Evolutionary conservation across 2,888 invertebrate species (phyloP).

Genomic region (Erannis defoliaria): DNA sequence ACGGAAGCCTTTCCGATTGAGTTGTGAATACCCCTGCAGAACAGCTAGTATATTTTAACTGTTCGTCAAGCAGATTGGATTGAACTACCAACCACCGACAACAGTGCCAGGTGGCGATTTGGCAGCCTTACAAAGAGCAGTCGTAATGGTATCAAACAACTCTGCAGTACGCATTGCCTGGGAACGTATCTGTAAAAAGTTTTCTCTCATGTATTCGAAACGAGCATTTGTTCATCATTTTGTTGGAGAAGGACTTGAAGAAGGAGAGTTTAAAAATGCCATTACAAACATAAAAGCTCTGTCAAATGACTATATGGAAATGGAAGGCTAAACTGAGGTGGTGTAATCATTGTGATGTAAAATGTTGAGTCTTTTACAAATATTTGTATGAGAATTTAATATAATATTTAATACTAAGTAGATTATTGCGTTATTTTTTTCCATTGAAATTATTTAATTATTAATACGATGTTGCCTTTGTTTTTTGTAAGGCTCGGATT

Average conservation of each 20-base stretch:
- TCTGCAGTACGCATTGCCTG: slow-evolving; percentile 93
- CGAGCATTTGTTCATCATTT: slow-evolving; percentile 96
- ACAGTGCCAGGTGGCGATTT: slow-evolving; percentile 92
- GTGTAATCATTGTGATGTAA: not conserved
- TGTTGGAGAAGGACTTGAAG: slow-evolving; percentile 91
- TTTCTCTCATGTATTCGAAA: slow-evolving; percentile 93
- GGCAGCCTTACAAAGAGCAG: slow-evolving; percentile 91
- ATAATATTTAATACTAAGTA: too few species aligned
- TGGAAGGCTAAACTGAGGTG: slow-evolving; percentile 75
- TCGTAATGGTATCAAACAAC: slow-evolving; percentile 94
- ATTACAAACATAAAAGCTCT: slow-evolving; percentile 88
- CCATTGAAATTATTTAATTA: not conserved
- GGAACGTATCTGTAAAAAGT: slow-evolving; percentile 92
- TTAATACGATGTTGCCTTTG: too few species aligned
- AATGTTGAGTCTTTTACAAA: not conserved
- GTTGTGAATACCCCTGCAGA: too few species aligned
- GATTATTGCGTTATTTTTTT: not conserved
- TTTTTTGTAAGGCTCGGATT: too few species aligned
- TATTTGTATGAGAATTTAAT: not conserved
- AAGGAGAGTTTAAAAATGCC: slow-evolving; percentile 88
- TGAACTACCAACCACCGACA: slow-evolving; percentile 92
- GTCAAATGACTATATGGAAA: slow-evolving; percentile 89
- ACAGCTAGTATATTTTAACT: too few species aligned
- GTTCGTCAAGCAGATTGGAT: slow-evolving; percentile 85
- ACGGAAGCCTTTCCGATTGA: too few species aligned